Evolutionary conservation across 2,888 invertebrate genomes (phyloP), one percentile per base, ranked within the genome.

Genomic region (Agriotes lineatus): DNA sequence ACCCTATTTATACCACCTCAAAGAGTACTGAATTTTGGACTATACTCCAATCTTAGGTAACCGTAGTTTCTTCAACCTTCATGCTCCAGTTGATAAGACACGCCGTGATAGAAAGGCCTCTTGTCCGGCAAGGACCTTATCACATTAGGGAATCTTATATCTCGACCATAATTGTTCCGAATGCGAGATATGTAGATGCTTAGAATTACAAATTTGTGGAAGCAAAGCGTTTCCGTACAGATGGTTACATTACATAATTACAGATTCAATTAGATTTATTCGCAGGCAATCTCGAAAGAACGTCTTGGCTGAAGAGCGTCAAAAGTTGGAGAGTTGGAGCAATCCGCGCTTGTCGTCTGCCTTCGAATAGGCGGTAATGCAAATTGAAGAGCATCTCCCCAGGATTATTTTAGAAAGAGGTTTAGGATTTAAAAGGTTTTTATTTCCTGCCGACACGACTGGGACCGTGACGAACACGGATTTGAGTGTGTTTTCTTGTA

Each of bases 401-500:
- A 58, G 69, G 72, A 74, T 73, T 75, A 74, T 75, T 76, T 74
- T 68, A 69, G 72, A 74, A 73, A 64, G 73, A 67, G 68, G 71
- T 73, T 70, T 65, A 60, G 67, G 71, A 75, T 76, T 74, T 75
- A 73, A 74, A 71, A 72, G 75, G 72, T 74, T 76, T 73, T 74
- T 73, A 72, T 73, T 72, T 73, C 59, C 50, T 57, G 42, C 44
- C 58, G 69, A 74, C 69, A 63, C 71, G 66, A 63, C 70, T 72
- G 71, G 65, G 74, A 72, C 63, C 64, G 65, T 45, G 59, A 56
- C 52, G 65, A 64, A 67, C 64, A 61, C 57, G 62, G 57, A 69
- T 70, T 70, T 72, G 72, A 75, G 75, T 74, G 75, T 74, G 58
- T 75, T 75, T 75, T 70, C 75, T 72, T 75, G 75, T 75, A 71